phyloP scores from a whole-genome alignment of 2,797 vertebrate genomes.

The Picus viridis region DNA sequence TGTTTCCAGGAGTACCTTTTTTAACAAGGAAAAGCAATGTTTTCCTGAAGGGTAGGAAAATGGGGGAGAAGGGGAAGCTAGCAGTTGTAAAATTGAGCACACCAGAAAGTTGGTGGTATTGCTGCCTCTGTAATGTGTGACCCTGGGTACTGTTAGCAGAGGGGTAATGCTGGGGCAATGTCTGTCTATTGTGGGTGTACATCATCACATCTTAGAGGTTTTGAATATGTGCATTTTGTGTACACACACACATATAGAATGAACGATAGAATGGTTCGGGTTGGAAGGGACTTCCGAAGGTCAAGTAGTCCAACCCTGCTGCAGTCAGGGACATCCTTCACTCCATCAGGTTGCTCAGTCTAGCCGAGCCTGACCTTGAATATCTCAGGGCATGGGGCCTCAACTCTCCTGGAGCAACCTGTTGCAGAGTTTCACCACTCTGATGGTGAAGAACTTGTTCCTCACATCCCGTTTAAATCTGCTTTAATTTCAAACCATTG shows the following conservation, averaged over 20 bases:
- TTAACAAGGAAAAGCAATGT: not conserved
- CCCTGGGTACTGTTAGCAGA: not conserved
- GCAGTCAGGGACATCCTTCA: no score
- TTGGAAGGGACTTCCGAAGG: no score
- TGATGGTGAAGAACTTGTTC: no score
- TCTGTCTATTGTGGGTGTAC: not conserved
- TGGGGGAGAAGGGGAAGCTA: not conserved
- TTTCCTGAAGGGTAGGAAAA: not conserved
- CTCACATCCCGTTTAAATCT: no score
- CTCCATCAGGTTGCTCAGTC: no score
- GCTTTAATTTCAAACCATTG: no score
- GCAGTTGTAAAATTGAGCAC: not conserved
- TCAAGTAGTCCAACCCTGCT: no score
- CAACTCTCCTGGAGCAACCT: no score
- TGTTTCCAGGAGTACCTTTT: conserved; percentile 23
- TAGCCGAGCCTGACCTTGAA: no score
- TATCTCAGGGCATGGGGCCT: no score
- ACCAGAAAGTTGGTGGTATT: not conserved
- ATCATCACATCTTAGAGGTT: not conserved
- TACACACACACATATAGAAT: not conserved
- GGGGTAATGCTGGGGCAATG: not conserved
- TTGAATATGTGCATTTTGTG: not conserved
- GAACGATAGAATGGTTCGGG: no score
- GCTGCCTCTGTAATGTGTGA: not conserved
- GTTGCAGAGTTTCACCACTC: no score